Percentiles rank a stretch among this genome's conserved stretches.
These are phyloP conservation scores for Congeria kusceri DNA, from an alignment of 2,888 invertebrate species.

Conservation along the genomic window DNA sequence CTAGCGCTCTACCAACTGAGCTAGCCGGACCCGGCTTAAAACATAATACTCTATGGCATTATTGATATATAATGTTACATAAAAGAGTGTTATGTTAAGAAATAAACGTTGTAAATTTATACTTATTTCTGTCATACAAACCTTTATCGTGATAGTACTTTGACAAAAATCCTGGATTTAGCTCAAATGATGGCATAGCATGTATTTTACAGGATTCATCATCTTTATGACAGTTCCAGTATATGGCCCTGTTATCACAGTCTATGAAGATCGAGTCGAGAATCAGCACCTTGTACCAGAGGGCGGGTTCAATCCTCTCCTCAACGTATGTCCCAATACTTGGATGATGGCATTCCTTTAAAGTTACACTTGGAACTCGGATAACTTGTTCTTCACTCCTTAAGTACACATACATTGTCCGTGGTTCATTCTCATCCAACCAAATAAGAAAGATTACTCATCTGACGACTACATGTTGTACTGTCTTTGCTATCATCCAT, in stretches of 20 bases:
- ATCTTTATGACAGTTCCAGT: conserved; percentile 60
- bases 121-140: background rate
- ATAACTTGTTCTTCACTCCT: conserved; percentile 51
- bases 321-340: conserved; percentile 57
- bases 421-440: background rate
- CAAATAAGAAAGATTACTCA: background rate
- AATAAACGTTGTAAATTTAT: background rate
- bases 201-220: conserved; percentile 15
- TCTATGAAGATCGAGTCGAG: conserved; percentile 79
- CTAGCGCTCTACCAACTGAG: too few species aligned
- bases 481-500: too few species aligned
- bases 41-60: background rate
- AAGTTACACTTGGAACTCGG: conserved; percentile 58
- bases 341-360: conserved; percentile 69
- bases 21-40: too few species aligned
- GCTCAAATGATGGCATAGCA: background rate
- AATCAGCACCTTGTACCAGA: conserved; percentile 81
- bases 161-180: conserved; percentile 11
- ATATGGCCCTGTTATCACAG: conserved; percentile 71
- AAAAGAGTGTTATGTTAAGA: too few species aligned
- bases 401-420: conserved; percentile 70
- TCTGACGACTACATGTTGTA: too few species aligned
- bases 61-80: too few species aligned
- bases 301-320: conserved; percentile 75
- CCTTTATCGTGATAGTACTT: conserved; percentile 35